Base-by-base conservation (phyloP, 2,113 vertebrate species). In the Ursus arctos region DNA sequence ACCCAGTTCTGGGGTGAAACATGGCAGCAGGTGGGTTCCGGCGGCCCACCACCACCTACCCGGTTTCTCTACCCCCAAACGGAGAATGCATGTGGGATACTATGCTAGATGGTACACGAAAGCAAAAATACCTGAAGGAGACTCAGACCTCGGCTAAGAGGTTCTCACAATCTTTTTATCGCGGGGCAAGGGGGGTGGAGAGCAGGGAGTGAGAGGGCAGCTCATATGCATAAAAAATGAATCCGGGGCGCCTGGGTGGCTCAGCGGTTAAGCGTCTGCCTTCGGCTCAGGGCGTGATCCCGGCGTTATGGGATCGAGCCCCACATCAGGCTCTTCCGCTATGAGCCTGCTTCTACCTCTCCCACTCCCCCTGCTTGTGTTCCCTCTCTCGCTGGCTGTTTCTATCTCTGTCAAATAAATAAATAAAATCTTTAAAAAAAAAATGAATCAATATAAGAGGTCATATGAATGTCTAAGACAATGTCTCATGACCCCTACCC, bases 101-200 rank as follows among this genome's bases (percentile, higher is more conserved):
- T 47, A n/a, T 24, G 26, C 80, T 61, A 74, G 51, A 31, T 33
- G 9, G 7, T 43, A n/a, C 19, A 3, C n/a, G 51, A 61, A 95
- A 61, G 16, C 14, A 49, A 85, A 90, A 87, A 77, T 51, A 55
- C 5, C 80, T 55, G 18, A 79, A 21, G 72, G 55, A 63, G 14
- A 63, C 53, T 80, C 43, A 88, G 24, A 36, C 36, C 59, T 55
- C 63, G 84, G 40, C 31, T 69, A 83, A 93, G 18, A 79, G 4
- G 14, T 19, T 14, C 81, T 79, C 28, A 51, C 0, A 16, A 4
- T 82, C 36, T 26, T 82, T 74, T 74, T 74, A 47, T 31, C 6
- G 28, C 6, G 4, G 33, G 36, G 15, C 1, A 0, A 0, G 14
- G 0, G 7, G 16, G 1, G 15, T 3, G 9, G n/a, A n/a, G 5